Evolutionary conservation across 2,888 invertebrate species (phyloP).

Genomic region (Uloborus plumipes): DNA sequence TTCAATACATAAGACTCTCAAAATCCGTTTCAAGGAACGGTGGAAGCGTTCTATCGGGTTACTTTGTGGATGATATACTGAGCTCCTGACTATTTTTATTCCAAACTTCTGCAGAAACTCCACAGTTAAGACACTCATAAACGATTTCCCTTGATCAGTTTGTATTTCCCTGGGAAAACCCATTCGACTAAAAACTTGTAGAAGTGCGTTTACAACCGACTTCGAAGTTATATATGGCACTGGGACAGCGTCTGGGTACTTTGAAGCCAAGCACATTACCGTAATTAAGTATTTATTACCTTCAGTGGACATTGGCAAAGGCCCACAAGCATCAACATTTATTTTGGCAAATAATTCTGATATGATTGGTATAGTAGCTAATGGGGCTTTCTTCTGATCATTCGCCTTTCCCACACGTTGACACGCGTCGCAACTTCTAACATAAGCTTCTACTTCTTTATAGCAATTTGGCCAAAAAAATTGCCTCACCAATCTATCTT

Average conservation of each 20-base stretch:
- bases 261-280: not conserved
- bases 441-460: not conserved
- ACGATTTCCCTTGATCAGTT: conserved; percentile 25
- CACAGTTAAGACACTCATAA: conserved; percentile 14
- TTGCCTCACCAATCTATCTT: not conserved
- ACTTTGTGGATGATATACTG: no score
- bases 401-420: not conserved
- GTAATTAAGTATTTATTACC: not conserved
- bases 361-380: no score
- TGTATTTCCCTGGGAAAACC: conserved; percentile 26
- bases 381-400: no score
- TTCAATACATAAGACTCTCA: not conserved
- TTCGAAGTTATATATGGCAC: conserved; percentile 3
- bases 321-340: not conserved
- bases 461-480: conserved; percentile 3
- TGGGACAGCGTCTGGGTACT: conserved; percentile 4
- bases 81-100: not conserved
- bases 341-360: not conserved
- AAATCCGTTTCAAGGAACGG: no score
- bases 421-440: not conserved
- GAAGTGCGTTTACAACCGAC: not conserved
- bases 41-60: no score
- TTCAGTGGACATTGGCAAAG: not conserved
- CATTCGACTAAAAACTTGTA: conserved; percentile 13
- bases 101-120: not conserved